Conservation (phyloP, 2,113 vertebrate species). For the Cacatua alba region DNA sequence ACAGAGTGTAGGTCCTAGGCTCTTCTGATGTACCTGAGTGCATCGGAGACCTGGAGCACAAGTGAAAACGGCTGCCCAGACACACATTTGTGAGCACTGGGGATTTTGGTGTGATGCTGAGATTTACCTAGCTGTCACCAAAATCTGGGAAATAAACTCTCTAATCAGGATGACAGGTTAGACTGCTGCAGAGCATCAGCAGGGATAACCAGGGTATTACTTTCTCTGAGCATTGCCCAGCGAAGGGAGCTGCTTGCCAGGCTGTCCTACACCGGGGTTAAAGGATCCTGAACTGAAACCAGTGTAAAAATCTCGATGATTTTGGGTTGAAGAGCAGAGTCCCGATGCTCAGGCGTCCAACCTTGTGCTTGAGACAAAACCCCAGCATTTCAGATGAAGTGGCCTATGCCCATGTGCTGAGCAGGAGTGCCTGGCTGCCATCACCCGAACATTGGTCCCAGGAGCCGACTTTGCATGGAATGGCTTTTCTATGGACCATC, state of each 20-base stretch:
- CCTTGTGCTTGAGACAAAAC: neutral
- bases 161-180: neutral
- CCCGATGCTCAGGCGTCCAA: neutral
- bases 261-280: neutral
- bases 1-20: neutral
- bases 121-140: neutral
- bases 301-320: neutral
- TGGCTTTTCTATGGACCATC: neutral
- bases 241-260: neutral
- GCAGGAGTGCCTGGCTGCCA: neutral
- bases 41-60: neutral
- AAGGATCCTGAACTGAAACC: neutral
- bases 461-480: neutral
- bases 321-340: neutral
- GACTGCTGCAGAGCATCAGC: neutral
- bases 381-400: neutral
- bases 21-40: neutral
- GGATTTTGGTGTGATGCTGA: neutral
- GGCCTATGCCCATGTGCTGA: rapidly evolving
- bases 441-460: rapidly evolving
- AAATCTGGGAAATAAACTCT: neutral
- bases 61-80: neutral
- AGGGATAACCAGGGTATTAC: neutral
- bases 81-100: rapidly evolving
- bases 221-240: neutral